These are phyloP conservation scores for Dermolepida albohirtum DNA, from an alignment of 2,888 invertebrate genomes.

Conservation along the genomic window DNA sequence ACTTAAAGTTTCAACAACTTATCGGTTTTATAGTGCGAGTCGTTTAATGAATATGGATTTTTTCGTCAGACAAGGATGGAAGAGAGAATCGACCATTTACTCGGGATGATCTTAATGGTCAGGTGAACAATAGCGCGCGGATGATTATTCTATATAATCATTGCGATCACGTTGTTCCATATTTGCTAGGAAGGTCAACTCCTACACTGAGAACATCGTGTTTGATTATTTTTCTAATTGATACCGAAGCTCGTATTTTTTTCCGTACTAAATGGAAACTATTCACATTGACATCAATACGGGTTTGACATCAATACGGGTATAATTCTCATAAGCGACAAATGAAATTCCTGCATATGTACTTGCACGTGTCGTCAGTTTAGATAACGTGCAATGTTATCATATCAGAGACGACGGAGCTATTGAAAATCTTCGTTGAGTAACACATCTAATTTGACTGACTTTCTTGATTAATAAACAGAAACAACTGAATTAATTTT, in stretches of 20 bases:
- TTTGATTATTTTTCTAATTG: slow-evolving; percentile 54
- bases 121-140: slow-evolving; percentile 47
- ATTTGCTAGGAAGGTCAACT: slow-evolving; percentile 51
- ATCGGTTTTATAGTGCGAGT: slow-evolving; percentile 19
- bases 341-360: too few species aligned
- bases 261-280: too few species aligned
- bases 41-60: slow-evolving; percentile 33
- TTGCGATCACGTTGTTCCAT: slow-evolving; percentile 49
- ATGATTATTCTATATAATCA: slow-evolving; percentile 48
- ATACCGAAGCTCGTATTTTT: slow-evolving; percentile 35
- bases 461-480: slow-evolving; percentile 14
- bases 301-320: too few species aligned
- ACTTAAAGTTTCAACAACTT: slow-evolving; percentile 26
- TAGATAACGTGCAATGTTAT: too few species aligned
- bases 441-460: slow-evolving; percentile 12
- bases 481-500: slow-evolving; percentile 21
- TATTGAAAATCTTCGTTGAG: too few species aligned
- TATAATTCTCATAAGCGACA: too few species aligned
- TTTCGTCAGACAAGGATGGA: background rate
- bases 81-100: slow-evolving; percentile 10
- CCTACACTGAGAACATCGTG: slow-evolving; percentile 48
- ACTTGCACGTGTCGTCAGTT: too few species aligned
- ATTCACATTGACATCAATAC: too few species aligned
- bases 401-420: too few species aligned
- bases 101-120: slow-evolving; percentile 46